Percentiles rank a stretch among this genome's conserved stretches.
Conservation (phyloP, 2,797 vertebrate genomes). For the Hapalemur alaotrensis region DNA sequence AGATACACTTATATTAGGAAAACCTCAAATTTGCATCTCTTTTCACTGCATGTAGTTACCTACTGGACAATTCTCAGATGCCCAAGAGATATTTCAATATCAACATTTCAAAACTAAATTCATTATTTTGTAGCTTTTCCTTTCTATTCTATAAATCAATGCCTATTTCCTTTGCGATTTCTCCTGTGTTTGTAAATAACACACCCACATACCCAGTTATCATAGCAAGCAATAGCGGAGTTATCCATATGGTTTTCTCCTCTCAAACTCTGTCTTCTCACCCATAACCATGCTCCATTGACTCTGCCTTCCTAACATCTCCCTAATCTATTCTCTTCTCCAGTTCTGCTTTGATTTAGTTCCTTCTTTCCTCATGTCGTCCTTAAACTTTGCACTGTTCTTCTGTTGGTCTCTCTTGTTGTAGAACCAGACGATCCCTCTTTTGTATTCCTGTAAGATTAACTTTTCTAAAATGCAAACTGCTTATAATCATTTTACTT, state of each 20-base stretch:
- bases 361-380: neutral
- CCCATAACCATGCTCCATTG: neutral
- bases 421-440: neutral
- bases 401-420: neutral
- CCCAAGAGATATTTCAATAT: neutral
- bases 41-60: neutral
- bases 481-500: neutral
- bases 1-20: neutral
- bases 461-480: constrained; percentile 1
- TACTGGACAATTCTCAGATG: neutral
- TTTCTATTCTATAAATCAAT: neutral
- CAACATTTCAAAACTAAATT: neutral
- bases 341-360: neutral
- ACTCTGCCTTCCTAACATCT: neutral
- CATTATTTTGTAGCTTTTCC: neutral
- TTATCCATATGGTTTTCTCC: neutral
- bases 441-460: neutral
- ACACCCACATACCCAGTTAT: too few species aligned
- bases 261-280: neutral
- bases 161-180: neutral
- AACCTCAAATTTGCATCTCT: neutral
- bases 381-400: neutral
- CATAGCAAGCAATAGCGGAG: neutral
- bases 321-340: neutral
- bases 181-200: neutral